Base-by-base conservation (phyloP, 2,113 vertebrate species). In the Amphilophus citrinellus region DNA sequence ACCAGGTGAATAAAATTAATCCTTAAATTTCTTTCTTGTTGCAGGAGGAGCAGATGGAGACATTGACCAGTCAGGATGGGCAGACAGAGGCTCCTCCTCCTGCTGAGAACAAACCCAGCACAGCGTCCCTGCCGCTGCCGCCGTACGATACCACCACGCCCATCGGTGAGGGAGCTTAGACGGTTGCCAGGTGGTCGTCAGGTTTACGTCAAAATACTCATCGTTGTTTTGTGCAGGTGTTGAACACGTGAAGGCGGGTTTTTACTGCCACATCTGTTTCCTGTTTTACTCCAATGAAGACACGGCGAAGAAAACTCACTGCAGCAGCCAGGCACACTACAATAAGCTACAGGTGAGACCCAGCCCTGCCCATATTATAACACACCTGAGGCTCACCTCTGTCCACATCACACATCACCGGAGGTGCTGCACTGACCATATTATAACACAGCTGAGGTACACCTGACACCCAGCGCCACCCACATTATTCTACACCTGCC, bases 261-360 rank as follows among this genome's bases (percentile, higher is more conserved):
- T 96, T 92, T 99, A 99, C 95, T 99, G 98, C 95, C 97, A 97
- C 92, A 96, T 99, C 92, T 99, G 98, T 92, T 98, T 97, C 93
- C 97, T 99, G 89, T 99, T 99, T 93, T 99, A 98, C 96, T 98
- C 98, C 91, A 99, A 97, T 90, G 97, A 99, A 93, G 97, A 98
- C 75, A 96, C 95, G 87, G 98, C 98, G 61, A 99, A 98, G 96
- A 98, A 97, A 86, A 96, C 95, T 57, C 98, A 99, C 95, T 99
- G 98, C 96, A 98, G 98, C 96, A 99, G 97, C 94, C 94, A 96
- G 91, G 85, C 95, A 85, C 98, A 99, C 95, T 99, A 99, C 91
- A 96, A 98, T 92, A 99, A 98, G 94, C 96, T 99, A 83, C 97
- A 99, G 98, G 98, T 99, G 63, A 91, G 83, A 47, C 39, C 2